These are phyloP conservation scores for Caenorhabditis sulstoni DNA, from an alignment of 2,888 invertebrate species.

Conservation along the genomic window DNA sequence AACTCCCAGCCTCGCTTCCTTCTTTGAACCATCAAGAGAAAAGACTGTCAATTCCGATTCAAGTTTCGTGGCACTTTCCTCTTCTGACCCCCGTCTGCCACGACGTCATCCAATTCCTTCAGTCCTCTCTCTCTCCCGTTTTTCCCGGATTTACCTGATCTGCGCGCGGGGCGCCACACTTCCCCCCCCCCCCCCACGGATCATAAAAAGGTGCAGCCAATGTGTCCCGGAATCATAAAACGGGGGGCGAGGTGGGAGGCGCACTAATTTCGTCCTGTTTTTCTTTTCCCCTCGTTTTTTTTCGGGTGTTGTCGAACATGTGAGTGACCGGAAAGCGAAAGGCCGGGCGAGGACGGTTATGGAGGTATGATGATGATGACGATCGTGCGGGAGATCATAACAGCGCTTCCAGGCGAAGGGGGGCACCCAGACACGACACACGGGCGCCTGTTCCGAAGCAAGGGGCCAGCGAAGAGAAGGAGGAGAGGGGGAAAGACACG, in stretches of 20 bases:
- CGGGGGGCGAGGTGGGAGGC: neutral
- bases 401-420: neutral
- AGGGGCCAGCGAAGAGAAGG: neutral
- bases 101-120: too few species aligned
- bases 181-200: slow-evolving; percentile 9
- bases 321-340: slow-evolving; percentile 17
- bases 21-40: too few species aligned
- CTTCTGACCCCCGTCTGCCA: too few species aligned
- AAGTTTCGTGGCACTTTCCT: too few species aligned
- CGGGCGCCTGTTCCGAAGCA: slow-evolving; percentile 5
- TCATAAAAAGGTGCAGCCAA: slow-evolving; percentile 40
- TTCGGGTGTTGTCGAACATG: neutral
- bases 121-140: neutral
- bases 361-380: neutral
- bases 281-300: slow-evolving; percentile 9
- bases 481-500: neutral
- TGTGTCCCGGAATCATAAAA: slow-evolving; percentile 56
- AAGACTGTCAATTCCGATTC: too few species aligned
- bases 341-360: slow-evolving; percentile 9
- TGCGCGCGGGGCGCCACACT: slow-evolving; percentile 26
- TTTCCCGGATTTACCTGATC: neutral
- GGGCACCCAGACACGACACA: too few species aligned
- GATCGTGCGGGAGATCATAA: neutral
- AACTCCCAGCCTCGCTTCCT: too few species aligned
- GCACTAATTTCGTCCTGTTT: slow-evolving; percentile 41